Evolutionary conservation across 2,888 invertebrate species (phyloP), one percentile per base, ranked within the genome.

Genomic region (Syrphus vitripennis): DNA sequence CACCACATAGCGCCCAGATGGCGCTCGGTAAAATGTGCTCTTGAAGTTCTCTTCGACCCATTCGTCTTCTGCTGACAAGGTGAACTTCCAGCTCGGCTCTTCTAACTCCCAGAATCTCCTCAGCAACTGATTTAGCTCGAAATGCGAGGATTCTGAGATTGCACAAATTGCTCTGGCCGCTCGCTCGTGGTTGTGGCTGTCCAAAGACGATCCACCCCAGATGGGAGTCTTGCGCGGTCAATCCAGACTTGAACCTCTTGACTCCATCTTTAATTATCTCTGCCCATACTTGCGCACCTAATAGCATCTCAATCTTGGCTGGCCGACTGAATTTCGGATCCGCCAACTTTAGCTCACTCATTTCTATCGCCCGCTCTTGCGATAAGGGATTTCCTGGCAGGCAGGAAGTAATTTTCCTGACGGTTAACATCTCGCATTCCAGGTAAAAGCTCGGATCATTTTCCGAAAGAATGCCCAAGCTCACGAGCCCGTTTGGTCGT

Each of bases 51-150:
- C 21, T 29, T 76, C 75, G 26, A 67, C 31, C 67, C 63, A 74
- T 63, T 75, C 53, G 24, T 53, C 53, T 12, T 75, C 74, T 61
- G n/a, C n/a, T n/a, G n/a, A n/a, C n/a, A n/a, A n/a, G n/a, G n/a
- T n/a, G n/a, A n/a, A n/a, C n/a, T n/a, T n/a, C n/a, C n/a, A n/a
- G n/a, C n/a, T n/a, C n/a, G n/a, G n/a, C n/a, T n/a, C n/a, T n/a
- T n/a, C n/a, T n/a, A 75, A 50, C 53, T 63, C 72, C 72, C 72
- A 74, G 59, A 74, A n/a, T 50, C 2, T 45, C 26, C 61, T 48
- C 50, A 74, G n/a, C 34, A 21, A 31, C 26, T 74, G 59, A 21
- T n/a, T 19, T 14, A 75, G 65, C 16, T 53, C 24, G 16, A 40
- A 12, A 7, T 24, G 50, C 50, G 21, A 53, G 16, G 7, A 74